Conservation (phyloP, 2,113 vertebrate species). For the Xenopus laevis region DNA sequence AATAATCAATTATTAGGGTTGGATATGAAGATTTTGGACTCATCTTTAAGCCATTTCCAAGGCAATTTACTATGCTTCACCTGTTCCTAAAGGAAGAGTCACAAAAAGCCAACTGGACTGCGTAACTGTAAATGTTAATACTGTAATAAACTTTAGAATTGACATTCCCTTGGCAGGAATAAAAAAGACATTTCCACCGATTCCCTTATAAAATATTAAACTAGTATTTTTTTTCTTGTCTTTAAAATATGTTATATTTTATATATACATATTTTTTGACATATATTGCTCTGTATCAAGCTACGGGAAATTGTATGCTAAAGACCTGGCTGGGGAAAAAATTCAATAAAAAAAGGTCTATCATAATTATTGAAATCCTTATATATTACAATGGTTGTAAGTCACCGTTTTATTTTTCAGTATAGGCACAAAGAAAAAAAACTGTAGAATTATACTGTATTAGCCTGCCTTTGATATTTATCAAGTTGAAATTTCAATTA, state of each 20-base stretch:
- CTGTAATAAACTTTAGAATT: slow-evolving; percentile 43
- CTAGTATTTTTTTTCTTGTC: slow-evolving; percentile 26
- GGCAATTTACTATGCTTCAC: slow-evolving; percentile 46
- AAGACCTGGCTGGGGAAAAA: slow-evolving; percentile 18
- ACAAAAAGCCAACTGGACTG: slow-evolving; percentile 43
- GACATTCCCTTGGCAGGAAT: slow-evolving; percentile 40
- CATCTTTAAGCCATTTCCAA: slow-evolving; percentile 31
- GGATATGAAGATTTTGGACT: slow-evolving; percentile 36
- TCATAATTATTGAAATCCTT: slow-evolving; percentile 25
- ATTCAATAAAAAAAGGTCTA: neutral
- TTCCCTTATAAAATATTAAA: slow-evolving; percentile 44
- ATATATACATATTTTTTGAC: slow-evolving; percentile 36
- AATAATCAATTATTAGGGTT: slow-evolving; percentile 39
- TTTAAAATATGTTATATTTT: slow-evolving; percentile 41
- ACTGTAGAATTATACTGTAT: slow-evolving; percentile 13
- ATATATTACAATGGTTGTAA: slow-evolving; percentile 32
- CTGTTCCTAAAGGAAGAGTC: slow-evolving; percentile 38
- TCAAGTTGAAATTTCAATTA: slow-evolving; percentile 46
- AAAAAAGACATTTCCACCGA: slow-evolving; percentile 37
- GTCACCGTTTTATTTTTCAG: slow-evolving; percentile 1
- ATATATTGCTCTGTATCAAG: slow-evolving; percentile 35
- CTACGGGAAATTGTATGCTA: neutral
- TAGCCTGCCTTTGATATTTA: slow-evolving; percentile 39
- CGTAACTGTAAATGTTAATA: slow-evolving; percentile 47
- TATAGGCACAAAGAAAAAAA: slow-evolving; percentile 11